A percentile compares a stretch with the other conserved stretches of the same genome.
Evolutionary conservation across 2,888 invertebrate species (phyloP).

Genomic region (Pachymerium ferrugineum): DNA sequence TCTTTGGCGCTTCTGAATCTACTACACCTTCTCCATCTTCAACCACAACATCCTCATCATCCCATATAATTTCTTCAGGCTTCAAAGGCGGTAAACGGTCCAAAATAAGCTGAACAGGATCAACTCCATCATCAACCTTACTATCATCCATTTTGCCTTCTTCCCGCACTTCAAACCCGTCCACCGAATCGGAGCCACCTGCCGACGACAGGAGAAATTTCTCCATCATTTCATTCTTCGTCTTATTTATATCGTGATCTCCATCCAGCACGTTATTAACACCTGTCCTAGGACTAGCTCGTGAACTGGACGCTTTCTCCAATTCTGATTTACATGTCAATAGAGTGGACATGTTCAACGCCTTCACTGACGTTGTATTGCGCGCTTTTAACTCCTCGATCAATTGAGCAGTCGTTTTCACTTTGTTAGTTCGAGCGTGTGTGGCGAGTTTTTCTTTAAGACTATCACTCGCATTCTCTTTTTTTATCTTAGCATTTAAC

Average conservation of each 20-base stretch:
- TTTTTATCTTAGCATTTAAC: conserved; percentile 15
- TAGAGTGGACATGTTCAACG: conserved; percentile 2
- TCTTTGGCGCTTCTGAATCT: conserved; percentile 38
- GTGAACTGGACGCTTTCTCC: background rate
- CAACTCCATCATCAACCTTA: background rate
- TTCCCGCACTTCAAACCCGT: background rate
- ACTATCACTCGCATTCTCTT: conserved; percentile 45
- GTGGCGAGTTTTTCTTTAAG: conserved; percentile 57
- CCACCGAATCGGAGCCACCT: background rate
- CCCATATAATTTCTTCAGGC: conserved; percentile 53
- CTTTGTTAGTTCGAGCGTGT: conserved; percentile 55
- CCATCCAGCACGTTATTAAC: conserved; percentile 32
- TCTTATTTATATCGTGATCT: conserved; percentile 42
- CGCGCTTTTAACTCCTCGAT: conserved; percentile 64
- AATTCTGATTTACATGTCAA: background rate
- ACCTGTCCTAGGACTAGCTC: conserved; percentile 17
- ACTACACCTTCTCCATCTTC: conserved; percentile 41
- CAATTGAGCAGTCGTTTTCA: conserved; percentile 74
- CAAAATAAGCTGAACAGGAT: conserved; percentile 57
- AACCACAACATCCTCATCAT: conserved; percentile 38
- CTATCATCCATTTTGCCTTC: too few species aligned
- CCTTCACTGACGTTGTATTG: conserved; percentile 41
- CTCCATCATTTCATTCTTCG: conserved; percentile 49
- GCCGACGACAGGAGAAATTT: conserved; percentile 44
- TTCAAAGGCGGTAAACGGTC: conserved; percentile 63